Base-by-base conservation (phyloP, 2,113 vertebrate genomes). In the Turdus rufiventris region DNA sequence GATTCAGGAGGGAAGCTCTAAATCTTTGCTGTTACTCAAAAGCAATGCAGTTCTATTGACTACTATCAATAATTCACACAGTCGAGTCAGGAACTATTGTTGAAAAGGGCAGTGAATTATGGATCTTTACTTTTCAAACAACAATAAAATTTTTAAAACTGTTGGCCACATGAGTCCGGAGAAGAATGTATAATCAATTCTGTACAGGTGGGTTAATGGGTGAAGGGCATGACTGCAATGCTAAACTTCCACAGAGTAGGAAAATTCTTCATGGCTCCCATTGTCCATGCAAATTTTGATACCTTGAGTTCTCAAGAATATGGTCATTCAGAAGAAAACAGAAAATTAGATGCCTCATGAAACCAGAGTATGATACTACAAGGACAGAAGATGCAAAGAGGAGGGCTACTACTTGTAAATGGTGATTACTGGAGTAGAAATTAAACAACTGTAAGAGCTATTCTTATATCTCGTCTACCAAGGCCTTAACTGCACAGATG, bases 101-200 rank as follows among this genome's bases (percentile, higher is more conserved):
- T 85, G 76, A 38, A 89, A 92, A 82, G 34, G 80, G 24, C 61
- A 51, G 5, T 91, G 83, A 96, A 84, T 85, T 91, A 91, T 87
- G 54, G 73, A 94, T 70, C 45, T 84, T 28, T 77, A 42, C 40
- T 82, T 92, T 89, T 90, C 48, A 68, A 93, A 81, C 9, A 90
- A 63, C 61, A 87, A 61, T 36, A 79, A 54, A 47, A 76, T 50
- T 92, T 96, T 66, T 89, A 21, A 34, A 93, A 16, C 6, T 70
- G 19, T 58, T 92, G 24, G 8, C 45, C 54, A 51, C 43, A 31
- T 62, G 83, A 63, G 9, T 81, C 70, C 31, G 38, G 67, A 72
- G 28, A 75, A 74, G 7, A 65, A 72, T 29, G 2, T 67, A 92
- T 71, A 86, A 77, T 79, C 0, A 0, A 73, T 76, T 92, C 91